A percentile compares a stretch with the other conserved stretches of the same genome.
Conservation (phyloP, 35 echinoderm and acorn worm species). For the Heliocidaris tuberculata region DNA sequence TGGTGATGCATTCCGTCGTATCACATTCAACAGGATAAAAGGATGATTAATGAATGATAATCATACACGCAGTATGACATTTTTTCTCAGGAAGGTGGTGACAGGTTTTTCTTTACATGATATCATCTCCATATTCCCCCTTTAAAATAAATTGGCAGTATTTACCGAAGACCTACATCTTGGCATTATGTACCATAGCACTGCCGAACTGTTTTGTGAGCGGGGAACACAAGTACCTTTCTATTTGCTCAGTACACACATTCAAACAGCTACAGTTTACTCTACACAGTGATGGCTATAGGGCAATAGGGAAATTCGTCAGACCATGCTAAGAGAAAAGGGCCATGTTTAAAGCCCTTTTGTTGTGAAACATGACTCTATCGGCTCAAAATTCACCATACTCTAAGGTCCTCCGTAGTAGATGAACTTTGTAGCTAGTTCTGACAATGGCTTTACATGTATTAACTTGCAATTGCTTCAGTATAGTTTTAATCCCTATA, state of each 20-base stretch:
- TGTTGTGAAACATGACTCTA: constrained; percentile 17
- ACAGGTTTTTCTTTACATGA: not conserved
- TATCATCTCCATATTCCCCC: not conserved
- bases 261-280: constrained; percentile 55
- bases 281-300: not conserved
- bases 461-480: not conserved
- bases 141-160: not conserved
- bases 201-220: constrained; percentile 37
- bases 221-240: constrained; percentile 27
- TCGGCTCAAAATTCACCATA: not conserved
- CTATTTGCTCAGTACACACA: constrained; percentile 44
- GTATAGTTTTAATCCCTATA: too few species aligned
- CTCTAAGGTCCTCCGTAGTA: not conserved
- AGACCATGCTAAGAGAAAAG: not conserved
- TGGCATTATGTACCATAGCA: constrained; percentile 36
- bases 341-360: constrained; percentile 9
- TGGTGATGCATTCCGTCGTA: not conserved
- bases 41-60: not conserved
- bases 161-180: constrained; percentile 47
- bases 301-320: constrained; percentile 9
- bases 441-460: not conserved
- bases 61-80: not conserved
- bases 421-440: constrained; percentile 17
- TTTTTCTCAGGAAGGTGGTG: not conserved
- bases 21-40: not conserved